phyloP scores from a whole-genome alignment of 2,113 vertebrate genomes.

The Haliaeetus leucogaster region DNA sequence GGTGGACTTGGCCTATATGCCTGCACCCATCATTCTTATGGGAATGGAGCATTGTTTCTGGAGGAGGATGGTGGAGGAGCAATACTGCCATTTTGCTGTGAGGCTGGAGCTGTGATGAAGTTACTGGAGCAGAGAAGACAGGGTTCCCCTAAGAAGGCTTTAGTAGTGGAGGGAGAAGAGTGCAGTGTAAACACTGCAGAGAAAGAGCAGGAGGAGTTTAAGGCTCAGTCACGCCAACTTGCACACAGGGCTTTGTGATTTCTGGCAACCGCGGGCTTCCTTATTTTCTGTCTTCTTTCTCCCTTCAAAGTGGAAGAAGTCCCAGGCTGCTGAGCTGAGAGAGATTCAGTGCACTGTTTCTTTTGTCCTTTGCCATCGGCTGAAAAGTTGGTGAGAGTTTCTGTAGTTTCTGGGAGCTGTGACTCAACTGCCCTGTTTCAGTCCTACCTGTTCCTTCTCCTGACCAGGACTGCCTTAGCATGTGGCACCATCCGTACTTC shows the following conservation, averaged over 20 bases:
- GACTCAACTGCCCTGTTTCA: not conserved
- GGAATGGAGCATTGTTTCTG: not conserved
- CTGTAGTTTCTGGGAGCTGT: not conserved
- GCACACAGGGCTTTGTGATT: not conserved
- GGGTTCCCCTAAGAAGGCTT: not conserved
- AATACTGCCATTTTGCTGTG: not conserved
- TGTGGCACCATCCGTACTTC: not conserved
- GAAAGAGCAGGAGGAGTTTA: not conserved
- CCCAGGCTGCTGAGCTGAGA: not conserved
- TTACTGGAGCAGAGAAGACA: not conserved
- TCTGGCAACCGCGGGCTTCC: fast-evolving
- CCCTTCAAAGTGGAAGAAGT: not conserved
- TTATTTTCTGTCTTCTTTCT: not conserved
- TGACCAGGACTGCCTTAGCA: not conserved
- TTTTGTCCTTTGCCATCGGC: not conserved
- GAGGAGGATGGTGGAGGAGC: not conserved
- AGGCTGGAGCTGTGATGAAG: not conserved
- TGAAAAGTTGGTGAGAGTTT: not conserved
- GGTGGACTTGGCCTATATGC: not conserved
- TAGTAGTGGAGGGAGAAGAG: not conserved
- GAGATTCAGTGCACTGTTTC: not conserved
- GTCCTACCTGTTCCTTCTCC: not conserved
- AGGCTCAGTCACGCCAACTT: not conserved
- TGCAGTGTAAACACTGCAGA: not conserved
- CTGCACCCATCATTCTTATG: not conserved